Percentiles rank a stretch among this genome's conserved stretches.
Conservation (phyloP, 2,888 invertebrate species). For the Dolichopus griseipennis region DNA sequence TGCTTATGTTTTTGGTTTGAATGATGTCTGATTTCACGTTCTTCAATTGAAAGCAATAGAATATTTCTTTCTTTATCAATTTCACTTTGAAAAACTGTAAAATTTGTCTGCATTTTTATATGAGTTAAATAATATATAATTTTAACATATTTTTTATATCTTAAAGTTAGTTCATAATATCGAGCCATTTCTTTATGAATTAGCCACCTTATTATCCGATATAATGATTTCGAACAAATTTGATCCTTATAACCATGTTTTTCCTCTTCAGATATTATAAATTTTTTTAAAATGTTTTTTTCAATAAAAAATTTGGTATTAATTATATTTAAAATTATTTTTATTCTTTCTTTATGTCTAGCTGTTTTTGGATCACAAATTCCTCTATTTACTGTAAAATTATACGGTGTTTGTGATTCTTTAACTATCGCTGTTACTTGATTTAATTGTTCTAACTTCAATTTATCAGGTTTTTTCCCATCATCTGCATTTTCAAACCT, state of each 20-base stretch:
- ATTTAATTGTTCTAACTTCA: conserved; percentile 23
- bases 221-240: conserved; percentile 49
- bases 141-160: conserved; percentile 28
- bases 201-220: conserved; percentile 51
- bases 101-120: conserved; percentile 32
- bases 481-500: neutral
- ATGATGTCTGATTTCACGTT: conserved; percentile 24
- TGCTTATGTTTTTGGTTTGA: conserved; percentile 13
- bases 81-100: conserved; percentile 29
- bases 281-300: conserved; percentile 45
- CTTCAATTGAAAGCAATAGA: conserved; percentile 29
- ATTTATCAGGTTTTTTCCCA: conserved; percentile 10
- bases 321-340: conserved; percentile 53
- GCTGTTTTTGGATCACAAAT: conserved; percentile 23
- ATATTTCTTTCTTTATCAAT: conserved; percentile 32
- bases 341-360: conserved; percentile 47
- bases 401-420: conserved; percentile 23
- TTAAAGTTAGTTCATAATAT: conserved; percentile 32
- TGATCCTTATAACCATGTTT: conserved; percentile 51
- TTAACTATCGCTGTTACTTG: conserved; percentile 29
- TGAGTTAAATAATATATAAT: conserved; percentile 34
- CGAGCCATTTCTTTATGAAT: conserved; percentile 34
- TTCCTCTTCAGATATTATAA: conserved; percentile 49
- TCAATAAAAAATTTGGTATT: conserved; percentile 53
- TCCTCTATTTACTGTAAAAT: conserved; percentile 14